These are phyloP conservation scores for Nomada goodeniana DNA, from an alignment of 2,888 invertebrate genomes.

Conservation along the genomic window DNA sequence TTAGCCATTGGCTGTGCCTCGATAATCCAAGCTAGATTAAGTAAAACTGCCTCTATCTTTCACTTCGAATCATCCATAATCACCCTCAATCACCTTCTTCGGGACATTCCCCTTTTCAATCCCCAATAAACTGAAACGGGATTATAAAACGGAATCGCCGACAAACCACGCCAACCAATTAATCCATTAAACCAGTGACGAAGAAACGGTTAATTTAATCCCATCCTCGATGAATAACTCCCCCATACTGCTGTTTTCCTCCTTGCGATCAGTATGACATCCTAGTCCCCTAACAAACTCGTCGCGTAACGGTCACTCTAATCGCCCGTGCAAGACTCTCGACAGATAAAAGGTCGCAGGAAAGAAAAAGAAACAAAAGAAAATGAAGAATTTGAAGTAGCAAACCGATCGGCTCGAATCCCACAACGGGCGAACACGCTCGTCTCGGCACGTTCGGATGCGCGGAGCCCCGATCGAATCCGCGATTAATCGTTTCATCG, in stretches of 20 bases:
- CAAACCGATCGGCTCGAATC: constrained; percentile 26
- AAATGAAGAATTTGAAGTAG: not conserved
- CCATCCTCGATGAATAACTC: not conserved
- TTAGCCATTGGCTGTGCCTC: no score
- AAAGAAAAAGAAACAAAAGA: not conserved
- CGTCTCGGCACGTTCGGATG: not conserved
- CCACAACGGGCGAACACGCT: not conserved
- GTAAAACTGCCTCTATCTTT: not conserved
- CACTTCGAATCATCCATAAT: not conserved
- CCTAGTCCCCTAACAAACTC: not conserved
- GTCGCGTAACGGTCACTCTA: constrained; percentile 22
- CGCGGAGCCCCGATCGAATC: constrained; percentile 21
- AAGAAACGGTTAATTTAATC: not conserved
- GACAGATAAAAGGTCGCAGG: not conserved
- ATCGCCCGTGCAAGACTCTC: constrained; percentile 12
- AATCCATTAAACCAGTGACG: not conserved
- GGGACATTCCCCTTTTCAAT: not conserved
- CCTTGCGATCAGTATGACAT: no score
- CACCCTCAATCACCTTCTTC: not conserved
- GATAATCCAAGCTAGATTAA: no score
- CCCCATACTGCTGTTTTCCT: not conserved
- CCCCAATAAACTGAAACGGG: not conserved
- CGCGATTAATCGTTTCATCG: constrained; percentile 29
- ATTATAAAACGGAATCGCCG: not conserved
- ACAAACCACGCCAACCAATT: not conserved